phyloP scores from a whole-genome alignment of 2,113 vertebrate genomes.

The Phyllostomus discolor region DNA sequence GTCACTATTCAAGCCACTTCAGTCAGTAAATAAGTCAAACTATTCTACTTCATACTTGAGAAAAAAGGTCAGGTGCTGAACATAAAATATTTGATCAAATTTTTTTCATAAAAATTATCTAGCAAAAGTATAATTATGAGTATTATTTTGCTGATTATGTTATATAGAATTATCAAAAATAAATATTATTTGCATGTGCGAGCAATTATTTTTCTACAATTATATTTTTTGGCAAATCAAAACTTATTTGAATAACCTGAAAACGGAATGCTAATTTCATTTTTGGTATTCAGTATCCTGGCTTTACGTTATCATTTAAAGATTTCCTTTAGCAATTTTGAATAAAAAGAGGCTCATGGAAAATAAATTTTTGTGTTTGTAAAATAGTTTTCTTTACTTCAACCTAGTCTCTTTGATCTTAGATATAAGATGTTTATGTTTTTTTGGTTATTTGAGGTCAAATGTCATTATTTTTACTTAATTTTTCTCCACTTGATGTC shows the following conservation, averaged over 20 bases:
- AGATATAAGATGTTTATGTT: neutral
- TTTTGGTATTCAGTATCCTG: neutral
- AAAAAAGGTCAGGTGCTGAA: neutral
- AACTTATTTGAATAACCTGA: slow-evolving; percentile 30
- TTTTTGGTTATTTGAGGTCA: neutral
- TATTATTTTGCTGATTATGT: slow-evolving; percentile 64
- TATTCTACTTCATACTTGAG: neutral
- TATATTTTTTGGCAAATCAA: slow-evolving; percentile 47
- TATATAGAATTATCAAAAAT: slow-evolving; percentile 60
- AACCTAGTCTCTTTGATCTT: neutral
- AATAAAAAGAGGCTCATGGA: neutral
- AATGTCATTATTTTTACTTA: neutral
- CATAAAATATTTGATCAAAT: neutral
- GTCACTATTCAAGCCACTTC: neutral
- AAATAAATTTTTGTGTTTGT: neutral
- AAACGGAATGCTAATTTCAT: neutral
- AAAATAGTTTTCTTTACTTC: neutral
- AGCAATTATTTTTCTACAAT: slow-evolving; percentile 22
- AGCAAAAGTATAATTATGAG: slow-evolving; percentile 60
- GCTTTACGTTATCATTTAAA: neutral
- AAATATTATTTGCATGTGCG: slow-evolving; percentile 38
- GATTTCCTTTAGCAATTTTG: neutral
- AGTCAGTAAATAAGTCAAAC: neutral
- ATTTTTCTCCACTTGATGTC: neutral
- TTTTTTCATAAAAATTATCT: slow-evolving; percentile 10